Evolutionary conservation across 2,113 vertebrate genomes (phyloP), one percentile per base, ranked within the genome.

Genomic region (Elgaria multicarinata): DNA sequence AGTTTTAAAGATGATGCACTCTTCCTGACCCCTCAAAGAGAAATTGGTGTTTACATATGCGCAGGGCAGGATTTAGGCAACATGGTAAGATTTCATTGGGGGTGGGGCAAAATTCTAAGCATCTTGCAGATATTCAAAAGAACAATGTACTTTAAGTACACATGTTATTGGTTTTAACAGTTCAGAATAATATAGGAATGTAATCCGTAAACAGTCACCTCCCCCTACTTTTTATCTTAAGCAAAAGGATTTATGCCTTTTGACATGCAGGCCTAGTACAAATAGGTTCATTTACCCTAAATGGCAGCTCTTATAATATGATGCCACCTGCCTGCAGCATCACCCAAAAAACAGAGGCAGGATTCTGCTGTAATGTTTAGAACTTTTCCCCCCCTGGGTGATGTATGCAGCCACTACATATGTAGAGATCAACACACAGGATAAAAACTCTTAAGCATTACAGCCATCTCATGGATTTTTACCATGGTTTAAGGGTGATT

Each of bases 21-120:
- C 36, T 78, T 46, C n/a, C 46, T 10, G 16, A n/a, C 18, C 31
- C 53, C 8, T 36, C 18, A 44, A 50, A 77, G n/a, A 88, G 28
- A 84, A 44, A 91, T 16, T 1, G 71, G 83, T 42, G 2, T 93
- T 55, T 26, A 16, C 44, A 88, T 86, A 46, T 36, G 80, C 81
- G 18, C 14, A 36, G 3, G 13, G 44, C 10, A 18, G 36, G 58
- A 28, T 64, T 64, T 39, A 39, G 31, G 50, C 22, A 64, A 46
- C 2, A n/a, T 16, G 77, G 8, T 16, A 36, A n/a, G 31, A 83
- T 66, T 84, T 50, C 82, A 84, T 84, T 69, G 36, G 4, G 28
- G 4, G 26, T 55, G 9, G 36, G 33, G 22, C 6, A 39, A 22
- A 46, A 20, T 53, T 18, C 6, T 53, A 5, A 50, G 76, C 44